Evolutionary conservation across 2,797 vertebrate genomes (phyloP).

Genomic region (Lacerta viridis): DNA sequence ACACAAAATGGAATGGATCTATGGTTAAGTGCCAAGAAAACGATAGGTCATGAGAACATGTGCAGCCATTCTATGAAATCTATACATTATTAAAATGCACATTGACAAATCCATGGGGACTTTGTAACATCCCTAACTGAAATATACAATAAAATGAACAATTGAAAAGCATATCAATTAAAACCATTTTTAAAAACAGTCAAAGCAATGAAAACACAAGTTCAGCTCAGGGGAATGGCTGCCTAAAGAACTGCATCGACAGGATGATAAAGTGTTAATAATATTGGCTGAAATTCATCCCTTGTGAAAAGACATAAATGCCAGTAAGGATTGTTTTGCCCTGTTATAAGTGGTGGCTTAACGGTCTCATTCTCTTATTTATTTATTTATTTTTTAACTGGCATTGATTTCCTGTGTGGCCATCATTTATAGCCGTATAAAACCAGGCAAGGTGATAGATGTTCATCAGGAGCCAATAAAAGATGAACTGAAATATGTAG

Average conservation of each 20-base stretch:
- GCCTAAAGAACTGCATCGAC: background rate
- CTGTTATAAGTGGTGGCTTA: background rate
- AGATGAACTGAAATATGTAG: background rate
- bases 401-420: slow-evolving; percentile 35
- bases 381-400: background rate
- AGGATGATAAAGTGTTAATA: slow-evolving; percentile 15
- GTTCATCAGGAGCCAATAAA: background rate
- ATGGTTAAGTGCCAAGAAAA: too few species aligned
- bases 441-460: slow-evolving; percentile 13
- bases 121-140: too few species aligned
- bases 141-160: too few species aligned
- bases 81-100: too few species aligned
- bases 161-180: too few species aligned
- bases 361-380: background rate
- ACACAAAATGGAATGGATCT: too few species aligned
- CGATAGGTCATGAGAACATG: too few species aligned
- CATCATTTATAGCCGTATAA: background rate
- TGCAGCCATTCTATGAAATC: too few species aligned
- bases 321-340: background rate
- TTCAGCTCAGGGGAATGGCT: too few species aligned
- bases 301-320: slow-evolving; percentile 7
- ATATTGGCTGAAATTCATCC: background rate
- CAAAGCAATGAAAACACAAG: too few species aligned
- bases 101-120: too few species aligned
- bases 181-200: too few species aligned